These are phyloP conservation scores for Propithecus deckenii DNA, from an alignment of 2,797 vertebrate species.

Conservation along the genomic window DNA sequence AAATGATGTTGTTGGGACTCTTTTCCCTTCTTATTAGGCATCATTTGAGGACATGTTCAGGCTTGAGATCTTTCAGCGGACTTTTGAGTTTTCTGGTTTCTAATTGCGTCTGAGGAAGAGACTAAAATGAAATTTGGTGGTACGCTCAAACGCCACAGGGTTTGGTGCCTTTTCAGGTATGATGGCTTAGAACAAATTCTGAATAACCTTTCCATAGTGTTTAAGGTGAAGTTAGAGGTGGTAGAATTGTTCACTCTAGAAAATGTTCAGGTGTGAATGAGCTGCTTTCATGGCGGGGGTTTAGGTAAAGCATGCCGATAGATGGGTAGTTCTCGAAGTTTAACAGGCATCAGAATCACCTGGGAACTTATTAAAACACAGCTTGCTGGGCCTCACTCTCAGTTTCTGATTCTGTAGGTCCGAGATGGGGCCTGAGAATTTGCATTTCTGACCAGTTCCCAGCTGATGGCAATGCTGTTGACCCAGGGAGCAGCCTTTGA, in stretches of 20 bases:
- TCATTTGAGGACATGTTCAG: not conserved
- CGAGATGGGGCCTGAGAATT: not conserved
- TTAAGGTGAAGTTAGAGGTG: not conserved
- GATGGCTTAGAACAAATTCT: not conserved
- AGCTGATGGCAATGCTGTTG: not conserved
- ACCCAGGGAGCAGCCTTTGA: not conserved
- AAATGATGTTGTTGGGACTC: not conserved
- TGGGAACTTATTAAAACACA: not conserved
- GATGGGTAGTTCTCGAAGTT: not conserved
- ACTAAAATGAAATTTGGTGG: not conserved
- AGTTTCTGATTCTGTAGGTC: not conserved
- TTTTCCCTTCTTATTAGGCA: not conserved
- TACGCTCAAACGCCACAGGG: not conserved
- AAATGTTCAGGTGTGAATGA: not conserved
- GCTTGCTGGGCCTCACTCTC: not conserved
- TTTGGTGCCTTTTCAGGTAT: not conserved
- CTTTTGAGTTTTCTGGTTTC: not conserved
- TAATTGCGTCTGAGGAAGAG: not conserved
- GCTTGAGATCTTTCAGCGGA: not conserved
- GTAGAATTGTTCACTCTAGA: not conserved
- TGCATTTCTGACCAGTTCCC: not conserved
- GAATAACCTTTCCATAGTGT: not conserved
- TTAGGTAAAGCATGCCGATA: not conserved
- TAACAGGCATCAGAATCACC: not conserved
- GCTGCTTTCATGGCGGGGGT: accelerated